A percentile compares a stretch with the other conserved stretches of the same genome.
Conservation (phyloP, 2,113 vertebrate species). For the Otis tarda region DNA sequence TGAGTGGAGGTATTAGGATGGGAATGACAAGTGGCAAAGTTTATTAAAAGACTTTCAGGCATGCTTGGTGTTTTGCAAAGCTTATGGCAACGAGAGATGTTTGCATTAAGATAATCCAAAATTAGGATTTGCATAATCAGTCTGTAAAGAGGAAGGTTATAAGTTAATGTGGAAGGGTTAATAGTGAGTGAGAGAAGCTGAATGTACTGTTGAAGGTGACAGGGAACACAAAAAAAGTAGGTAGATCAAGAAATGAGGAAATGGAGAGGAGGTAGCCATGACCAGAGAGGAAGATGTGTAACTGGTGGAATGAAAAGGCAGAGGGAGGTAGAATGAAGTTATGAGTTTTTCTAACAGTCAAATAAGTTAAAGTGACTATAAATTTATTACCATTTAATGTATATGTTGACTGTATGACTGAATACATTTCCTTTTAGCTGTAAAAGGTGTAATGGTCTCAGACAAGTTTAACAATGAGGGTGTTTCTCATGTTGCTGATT, state of each 20-base stretch:
- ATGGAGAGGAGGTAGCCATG: background rate
- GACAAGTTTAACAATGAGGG: background rate
- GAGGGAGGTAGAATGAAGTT: background rate
- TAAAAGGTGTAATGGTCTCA: background rate
- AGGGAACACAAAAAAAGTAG: background rate
- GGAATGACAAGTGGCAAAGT: background rate
- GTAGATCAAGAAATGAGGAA: background rate
- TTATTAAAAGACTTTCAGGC: background rate
- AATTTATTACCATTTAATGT: accelerated
- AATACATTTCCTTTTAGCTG: background rate
- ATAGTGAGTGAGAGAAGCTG: background rate
- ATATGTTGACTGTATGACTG: background rate
- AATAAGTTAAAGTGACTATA: background rate
- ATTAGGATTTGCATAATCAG: background rate
- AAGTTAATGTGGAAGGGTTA: background rate
- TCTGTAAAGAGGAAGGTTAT: background rate
- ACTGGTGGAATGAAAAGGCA: background rate
- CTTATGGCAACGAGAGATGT: accelerated
- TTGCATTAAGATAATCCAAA: background rate
- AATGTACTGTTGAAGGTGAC: background rate
- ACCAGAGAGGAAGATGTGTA: background rate
- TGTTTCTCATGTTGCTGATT: background rate
- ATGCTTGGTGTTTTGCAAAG: background rate
- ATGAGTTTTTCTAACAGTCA: background rate
- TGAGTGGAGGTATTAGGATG: background rate